Evolutionary conservation across 2,797 vertebrate species (phyloP).

Genomic region (Centroberyx gerrardi): DNA sequence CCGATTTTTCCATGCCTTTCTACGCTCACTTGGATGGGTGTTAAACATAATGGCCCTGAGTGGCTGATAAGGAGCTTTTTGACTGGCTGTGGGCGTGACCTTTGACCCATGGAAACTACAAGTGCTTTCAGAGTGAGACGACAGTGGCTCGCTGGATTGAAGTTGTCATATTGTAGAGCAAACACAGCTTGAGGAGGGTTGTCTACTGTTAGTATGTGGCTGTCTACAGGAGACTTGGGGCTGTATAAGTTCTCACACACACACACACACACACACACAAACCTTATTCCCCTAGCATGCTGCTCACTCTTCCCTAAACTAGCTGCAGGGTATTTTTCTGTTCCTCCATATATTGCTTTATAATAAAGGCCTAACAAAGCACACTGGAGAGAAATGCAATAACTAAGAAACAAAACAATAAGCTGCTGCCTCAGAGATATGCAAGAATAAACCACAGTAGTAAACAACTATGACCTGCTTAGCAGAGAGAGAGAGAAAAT

Average conservation of each 20-base stretch:
- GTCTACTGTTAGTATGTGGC: no score
- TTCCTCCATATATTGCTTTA: conserved; percentile 6
- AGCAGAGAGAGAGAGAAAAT: neutral
- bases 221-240: no score
- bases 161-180: no score
- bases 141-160: neutral
- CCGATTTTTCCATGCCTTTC: neutral
- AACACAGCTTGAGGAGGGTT: no score
- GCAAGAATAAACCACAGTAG: conserved; percentile 6
- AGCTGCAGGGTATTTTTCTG: conserved; percentile 23
- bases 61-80: neutral
- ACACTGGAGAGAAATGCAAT: conserved; percentile 7
- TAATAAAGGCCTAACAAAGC: conserved; percentile 48
- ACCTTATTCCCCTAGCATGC: conserved; percentile 1
- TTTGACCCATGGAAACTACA: conserved; percentile 3
- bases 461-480: conserved; percentile 51
- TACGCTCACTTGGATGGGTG: neutral
- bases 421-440: conserved; percentile 28
- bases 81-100: neutral
- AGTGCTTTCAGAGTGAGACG: no score
- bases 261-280: conserved; percentile 8
- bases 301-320: neutral
- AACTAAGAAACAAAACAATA: conserved; percentile 31
- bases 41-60: neutral
- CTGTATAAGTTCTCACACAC: neutral